Conservation (phyloP, 2,888 invertebrate species). For the Mesorhabditis spiculigera region DNA sequence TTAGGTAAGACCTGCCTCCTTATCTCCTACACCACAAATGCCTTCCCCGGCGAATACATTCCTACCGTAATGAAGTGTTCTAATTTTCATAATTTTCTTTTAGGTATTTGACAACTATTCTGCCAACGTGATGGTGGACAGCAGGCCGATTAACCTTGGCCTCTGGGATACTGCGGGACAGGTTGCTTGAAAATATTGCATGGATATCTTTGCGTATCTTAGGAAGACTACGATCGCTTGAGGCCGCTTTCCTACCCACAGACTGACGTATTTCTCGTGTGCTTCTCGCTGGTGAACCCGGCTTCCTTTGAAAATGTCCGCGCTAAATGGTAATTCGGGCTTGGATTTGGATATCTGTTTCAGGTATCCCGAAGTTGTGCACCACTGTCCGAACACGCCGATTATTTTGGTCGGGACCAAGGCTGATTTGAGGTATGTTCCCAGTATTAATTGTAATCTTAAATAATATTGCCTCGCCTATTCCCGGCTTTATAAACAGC, state of each 20-base stretch:
- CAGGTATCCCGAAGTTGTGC: constrained; percentile 83
- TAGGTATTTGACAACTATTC: constrained; percentile 65
- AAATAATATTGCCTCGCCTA: neutral
- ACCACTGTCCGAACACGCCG: constrained; percentile 98
- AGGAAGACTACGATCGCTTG: constrained; percentile 25
- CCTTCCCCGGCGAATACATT: constrained; percentile 98
- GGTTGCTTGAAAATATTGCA: constrained; percentile 18
- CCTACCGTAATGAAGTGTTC: constrained; percentile 74
- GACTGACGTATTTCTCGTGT: constrained; percentile 70
- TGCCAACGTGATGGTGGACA: constrained; percentile 58
- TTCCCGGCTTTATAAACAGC: neutral
- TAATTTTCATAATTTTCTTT: constrained; percentile 60
- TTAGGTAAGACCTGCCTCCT: constrained; percentile 80
- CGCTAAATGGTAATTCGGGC: constrained; percentile 86
- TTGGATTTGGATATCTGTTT: neutral
- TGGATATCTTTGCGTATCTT: neutral
- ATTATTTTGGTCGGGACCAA: constrained; percentile 96
- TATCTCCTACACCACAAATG: constrained; percentile 99
- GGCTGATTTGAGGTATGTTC: constrained; percentile 72
- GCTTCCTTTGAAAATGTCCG: constrained; percentile 98
- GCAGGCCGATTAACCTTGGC: constrained; percentile 49
- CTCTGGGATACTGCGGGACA: constrained; percentile 56
- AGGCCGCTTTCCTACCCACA: constrained; percentile 47
- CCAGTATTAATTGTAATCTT: neutral
- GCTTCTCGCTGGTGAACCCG: constrained; percentile 96